Percentiles rank a stretch among this genome's conserved stretches.
Evolutionary conservation across 2,888 invertebrate species (phyloP).

Genomic region (Thereva unica): DNA sequence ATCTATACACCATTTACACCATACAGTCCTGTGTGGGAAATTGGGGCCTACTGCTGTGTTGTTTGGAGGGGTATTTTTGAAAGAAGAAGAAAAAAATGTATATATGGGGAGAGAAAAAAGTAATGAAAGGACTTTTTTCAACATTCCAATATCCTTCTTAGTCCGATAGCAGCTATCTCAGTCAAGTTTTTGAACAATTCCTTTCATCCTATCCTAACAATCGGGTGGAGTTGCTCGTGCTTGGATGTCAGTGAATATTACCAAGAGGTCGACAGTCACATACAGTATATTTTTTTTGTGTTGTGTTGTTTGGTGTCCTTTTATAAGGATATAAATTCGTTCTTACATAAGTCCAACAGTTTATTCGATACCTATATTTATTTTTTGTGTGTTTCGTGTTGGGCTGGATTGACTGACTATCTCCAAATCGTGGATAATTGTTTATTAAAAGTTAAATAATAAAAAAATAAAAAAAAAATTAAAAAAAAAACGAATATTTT

Average conservation of each 20-base stretch:
- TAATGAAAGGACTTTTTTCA: background rate
- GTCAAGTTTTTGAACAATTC: constrained; percentile 18
- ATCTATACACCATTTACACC: background rate
- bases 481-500: too few species aligned
- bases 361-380: background rate
- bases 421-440: too few species aligned
- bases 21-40: constrained; percentile 11
- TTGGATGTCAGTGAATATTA: constrained; percentile 25
- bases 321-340: constrained; percentile 28
- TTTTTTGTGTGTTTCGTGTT: background rate
- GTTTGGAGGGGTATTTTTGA: too few species aligned
- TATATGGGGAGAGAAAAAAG: too few species aligned
- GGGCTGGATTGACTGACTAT: background rate
- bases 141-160: constrained; percentile 18
- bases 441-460: too few species aligned
- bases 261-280: constrained; percentile 24
- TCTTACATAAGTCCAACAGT: constrained; percentile 27
- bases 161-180: constrained; percentile 19
- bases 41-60: too few species aligned
- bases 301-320: background rate
- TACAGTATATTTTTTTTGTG: background rate
- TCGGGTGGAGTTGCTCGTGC: constrained; percentile 30
- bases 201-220: constrained; percentile 32
- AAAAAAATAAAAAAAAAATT: too few species aligned
- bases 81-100: too few species aligned